Evolutionary conservation across 2,797 vertebrate genomes (phyloP).

Genomic region (Enteromius trimaculatus): DNA sequence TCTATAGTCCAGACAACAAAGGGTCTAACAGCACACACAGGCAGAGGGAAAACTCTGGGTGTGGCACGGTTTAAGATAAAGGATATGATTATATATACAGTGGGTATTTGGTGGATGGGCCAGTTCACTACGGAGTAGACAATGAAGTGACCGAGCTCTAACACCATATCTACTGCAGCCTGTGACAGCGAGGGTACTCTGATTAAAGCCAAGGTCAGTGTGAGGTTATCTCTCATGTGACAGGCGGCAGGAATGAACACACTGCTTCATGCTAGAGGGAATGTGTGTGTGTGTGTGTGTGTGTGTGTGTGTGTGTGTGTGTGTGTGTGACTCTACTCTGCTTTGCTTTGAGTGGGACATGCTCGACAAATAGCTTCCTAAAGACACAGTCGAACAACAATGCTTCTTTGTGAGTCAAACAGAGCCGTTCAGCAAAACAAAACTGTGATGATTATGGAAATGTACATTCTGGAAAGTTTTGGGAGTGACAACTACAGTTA

Average conservation of each 20-base stretch:
- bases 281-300: not conserved
- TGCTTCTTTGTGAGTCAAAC: slow-evolving; percentile 38
- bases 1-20: slow-evolving; percentile 36
- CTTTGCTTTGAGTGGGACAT: slow-evolving; percentile 9
- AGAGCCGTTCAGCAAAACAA: not conserved
- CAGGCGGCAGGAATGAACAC: slow-evolving; percentile 56
- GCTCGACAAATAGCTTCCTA: slow-evolving; percentile 24
- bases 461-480: slow-evolving; percentile 8
- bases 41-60: not conserved
- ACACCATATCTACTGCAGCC: slow-evolving; percentile 68
- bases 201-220: slow-evolving; percentile 76
- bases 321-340: slow-evolving; percentile 25
- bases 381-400: slow-evolving; percentile 10
- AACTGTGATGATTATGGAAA: not conserved
- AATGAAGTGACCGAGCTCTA: slow-evolving; percentile 21
- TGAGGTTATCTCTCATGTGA: slow-evolving; percentile 71
- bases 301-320: not conserved
- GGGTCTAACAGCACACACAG: slow-evolving; percentile 17
- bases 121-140: slow-evolving; percentile 20
- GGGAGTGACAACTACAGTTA: not conserved
- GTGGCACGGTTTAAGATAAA: not conserved
- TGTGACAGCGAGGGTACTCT: slow-evolving; percentile 65
- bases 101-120: slow-evolving; percentile 24
- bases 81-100: not conserved
- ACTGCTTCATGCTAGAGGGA: slow-evolving; percentile 22